A percentile compares a stretch with the other conserved stretches of the same genome.
These are phyloP conservation scores for Raja brachyura DNA, from an alignment of 2,113 vertebrate species.

Conservation along the genomic window DNA sequence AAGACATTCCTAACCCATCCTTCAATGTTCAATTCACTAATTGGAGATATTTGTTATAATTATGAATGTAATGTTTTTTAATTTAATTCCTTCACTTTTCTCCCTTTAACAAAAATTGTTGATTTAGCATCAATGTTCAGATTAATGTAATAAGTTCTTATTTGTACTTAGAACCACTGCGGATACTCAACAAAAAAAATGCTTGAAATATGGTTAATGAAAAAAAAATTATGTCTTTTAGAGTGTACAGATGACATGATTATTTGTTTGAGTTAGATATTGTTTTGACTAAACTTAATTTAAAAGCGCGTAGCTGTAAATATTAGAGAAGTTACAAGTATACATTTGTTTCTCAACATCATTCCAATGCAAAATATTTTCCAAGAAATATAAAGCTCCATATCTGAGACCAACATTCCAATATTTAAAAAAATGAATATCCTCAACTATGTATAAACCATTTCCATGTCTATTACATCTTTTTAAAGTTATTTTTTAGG, in stretches of 20 bases:
- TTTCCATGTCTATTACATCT: background rate
- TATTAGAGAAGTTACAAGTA: background rate
- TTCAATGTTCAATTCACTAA: background rate
- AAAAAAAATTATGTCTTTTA: background rate
- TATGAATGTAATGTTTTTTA: background rate
- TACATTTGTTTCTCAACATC: background rate
- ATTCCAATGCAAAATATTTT: background rate
- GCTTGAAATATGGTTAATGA: background rate
- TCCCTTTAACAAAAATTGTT: background rate
- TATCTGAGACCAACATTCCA: background rate
- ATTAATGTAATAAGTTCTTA: background rate
- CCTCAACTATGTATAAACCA: background rate
- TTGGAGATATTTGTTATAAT: background rate
- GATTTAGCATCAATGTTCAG: background rate
- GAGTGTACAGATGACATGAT: background rate
- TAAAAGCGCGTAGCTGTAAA: background rate
- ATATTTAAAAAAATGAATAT: background rate
- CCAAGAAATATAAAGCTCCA: background rate
- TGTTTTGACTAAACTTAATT: background rate
- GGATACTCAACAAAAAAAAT: background rate
- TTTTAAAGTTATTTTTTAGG: background rate
- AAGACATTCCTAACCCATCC: background rate
- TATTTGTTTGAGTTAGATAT: background rate
- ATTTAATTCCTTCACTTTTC: background rate
- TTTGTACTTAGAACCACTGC: constrained; percentile 15